Evolutionary conservation across 2,888 invertebrate genomes (phyloP), one percentile per base, ranked within the genome.

Genomic region (Nemapogon koenigi): DNA sequence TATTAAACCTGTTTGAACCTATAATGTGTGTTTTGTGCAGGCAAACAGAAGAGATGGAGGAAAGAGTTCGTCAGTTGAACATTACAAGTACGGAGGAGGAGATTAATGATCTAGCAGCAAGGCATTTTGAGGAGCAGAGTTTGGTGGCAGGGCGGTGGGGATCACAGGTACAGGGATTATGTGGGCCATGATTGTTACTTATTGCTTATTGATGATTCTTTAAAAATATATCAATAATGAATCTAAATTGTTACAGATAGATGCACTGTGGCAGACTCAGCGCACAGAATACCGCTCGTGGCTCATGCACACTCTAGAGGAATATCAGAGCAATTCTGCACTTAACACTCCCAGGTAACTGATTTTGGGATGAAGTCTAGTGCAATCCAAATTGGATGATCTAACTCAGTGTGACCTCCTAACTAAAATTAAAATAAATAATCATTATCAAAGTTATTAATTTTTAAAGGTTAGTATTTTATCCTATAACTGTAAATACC

Each of bases 21-120:
- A n/a, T n/a, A n/a, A n/a, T n/a, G n/a, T n/a, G n/a, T n/a, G 16
- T n/a, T 31, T 7, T 16, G 13, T 58, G 4, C 49, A 89, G 90
- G 37, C 94, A 94, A 78, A 89, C 89, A 27, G 84, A 88, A 51
- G 96, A 96, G 78, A 95, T 96, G 94, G 89, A 91, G 48, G 81
- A 86, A 27, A 91, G 92, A 37, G 85, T 96, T 30, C 87, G 90
- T 46, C 84, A 87, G 37, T 73, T 94, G 33, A 91, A 93, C 55
- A 73, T 83, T 27, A 85, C 85, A 4, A 89, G 88, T 29, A 92
- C 91, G 0, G 93, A 94, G 60, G 85, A 84, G 41, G 82, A 94
- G 53, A 94, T 97, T 37, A 96, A 95, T 60, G 84, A 87, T 46
- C 79, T 96, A 45, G 89, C 94, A 1, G 86, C 87, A 0, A 81